These are phyloP conservation scores for Hyaena hyaena DNA, from an alignment of 2,113 vertebrate genomes.

Conservation along the genomic window DNA sequence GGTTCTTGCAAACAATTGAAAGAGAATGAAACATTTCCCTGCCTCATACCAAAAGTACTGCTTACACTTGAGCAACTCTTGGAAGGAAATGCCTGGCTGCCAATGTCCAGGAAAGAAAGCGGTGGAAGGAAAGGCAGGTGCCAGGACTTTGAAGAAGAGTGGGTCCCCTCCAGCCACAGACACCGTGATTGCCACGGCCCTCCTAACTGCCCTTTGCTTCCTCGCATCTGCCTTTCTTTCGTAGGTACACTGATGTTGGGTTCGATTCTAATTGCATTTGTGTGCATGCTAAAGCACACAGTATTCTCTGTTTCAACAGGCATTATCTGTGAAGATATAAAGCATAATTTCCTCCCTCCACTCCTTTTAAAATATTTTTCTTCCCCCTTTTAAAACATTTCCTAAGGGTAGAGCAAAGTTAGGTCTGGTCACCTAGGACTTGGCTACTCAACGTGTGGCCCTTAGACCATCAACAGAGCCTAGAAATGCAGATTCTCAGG, in stretches of 20 bases:
- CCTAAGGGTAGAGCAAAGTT: not conserved
- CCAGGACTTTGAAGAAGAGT: not conserved
- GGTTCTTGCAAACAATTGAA: slow-evolving; percentile 36
- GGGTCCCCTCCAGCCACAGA: not conserved
- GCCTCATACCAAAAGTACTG: not conserved
- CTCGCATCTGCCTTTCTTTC: not conserved
- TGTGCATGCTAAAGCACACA: not conserved
- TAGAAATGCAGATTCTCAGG: not conserved
- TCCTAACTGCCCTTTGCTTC: not conserved
- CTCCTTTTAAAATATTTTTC: not conserved
- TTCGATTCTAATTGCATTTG: slow-evolving; percentile 71
- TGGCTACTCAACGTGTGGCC: not conserved
- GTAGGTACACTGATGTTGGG: not conserved
- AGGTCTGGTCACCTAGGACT: not conserved
- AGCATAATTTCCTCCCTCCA: not conserved
- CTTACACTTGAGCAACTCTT: not conserved
- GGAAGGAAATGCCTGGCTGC: not conserved
- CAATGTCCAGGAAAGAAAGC: not conserved
- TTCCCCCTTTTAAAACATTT: not conserved
- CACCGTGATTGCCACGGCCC: not conserved
- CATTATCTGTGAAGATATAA: slow-evolving; percentile 30
- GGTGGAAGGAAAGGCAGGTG: not conserved
- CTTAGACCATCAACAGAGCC: not conserved
- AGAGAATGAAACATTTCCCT: slow-evolving; percentile 49
- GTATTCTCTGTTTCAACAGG: slow-evolving; percentile 28